Percentiles rank a stretch among this genome's conserved stretches.
These are phyloP conservation scores for Torymus auratus DNA, from an alignment of 2,888 invertebrate genomes.

Conservation along the genomic window DNA sequence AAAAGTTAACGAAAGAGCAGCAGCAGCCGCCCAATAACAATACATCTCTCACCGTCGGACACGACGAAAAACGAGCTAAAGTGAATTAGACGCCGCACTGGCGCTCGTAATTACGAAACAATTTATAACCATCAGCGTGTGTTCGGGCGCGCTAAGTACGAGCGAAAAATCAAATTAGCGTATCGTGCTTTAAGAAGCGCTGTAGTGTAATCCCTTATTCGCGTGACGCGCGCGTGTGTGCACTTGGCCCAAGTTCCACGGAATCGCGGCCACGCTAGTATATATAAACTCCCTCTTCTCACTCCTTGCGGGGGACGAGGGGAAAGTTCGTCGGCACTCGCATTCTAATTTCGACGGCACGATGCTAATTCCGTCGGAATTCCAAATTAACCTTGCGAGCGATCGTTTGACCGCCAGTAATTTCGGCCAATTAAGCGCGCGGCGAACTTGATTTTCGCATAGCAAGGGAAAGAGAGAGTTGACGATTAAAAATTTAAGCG, in stretches of 20 bases:
- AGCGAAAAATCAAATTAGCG: slow-evolving; percentile 7
- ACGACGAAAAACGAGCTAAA: too few relatives aligned
- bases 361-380: slow-evolving; percentile 40
- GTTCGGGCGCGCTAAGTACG: too few relatives aligned
- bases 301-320: background rate
- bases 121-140: too few relatives aligned
- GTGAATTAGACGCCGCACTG: too few relatives aligned
- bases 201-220: slow-evolving; percentile 11
- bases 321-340: slow-evolving; percentile 27
- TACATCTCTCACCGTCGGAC: too few relatives aligned
- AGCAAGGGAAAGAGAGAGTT: too few relatives aligned
- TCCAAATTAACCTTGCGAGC: slow-evolving; percentile 29
- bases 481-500: too few relatives aligned
- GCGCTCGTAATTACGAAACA: too few relatives aligned
- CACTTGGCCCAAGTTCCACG: too few relatives aligned
- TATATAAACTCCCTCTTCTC: background rate
- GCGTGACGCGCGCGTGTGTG: slow-evolving; percentile 1
- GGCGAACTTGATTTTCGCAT: slow-evolving; percentile 17
- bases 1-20: too few relatives aligned
- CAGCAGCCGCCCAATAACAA: too few relatives aligned
- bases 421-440: slow-evolving; percentile 30
- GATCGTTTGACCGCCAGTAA: background rate
- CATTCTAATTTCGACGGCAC: slow-evolving; percentile 22
- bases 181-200: slow-evolving; percentile 12
- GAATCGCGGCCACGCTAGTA: background rate